phyloP scores from a whole-genome alignment of 2,797 vertebrate species.

The Semotilus atromaculatus region DNA sequence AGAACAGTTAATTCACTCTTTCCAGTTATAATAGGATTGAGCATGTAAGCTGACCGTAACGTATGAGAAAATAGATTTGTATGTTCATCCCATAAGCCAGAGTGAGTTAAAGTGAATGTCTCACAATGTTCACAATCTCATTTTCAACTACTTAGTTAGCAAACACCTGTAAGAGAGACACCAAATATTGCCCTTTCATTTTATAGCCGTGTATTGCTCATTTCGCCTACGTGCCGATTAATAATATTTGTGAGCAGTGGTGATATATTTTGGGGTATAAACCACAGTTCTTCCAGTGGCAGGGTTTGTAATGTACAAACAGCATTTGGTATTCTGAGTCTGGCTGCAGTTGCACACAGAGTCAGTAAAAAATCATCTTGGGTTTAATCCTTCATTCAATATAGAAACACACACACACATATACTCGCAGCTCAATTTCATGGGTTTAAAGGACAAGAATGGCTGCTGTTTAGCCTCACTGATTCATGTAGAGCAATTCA shows the following conservation, averaged over 20 bases:
- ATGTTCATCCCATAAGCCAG: slow-evolving; percentile 22
- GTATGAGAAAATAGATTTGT: slow-evolving; percentile 9
- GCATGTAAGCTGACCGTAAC: neutral
- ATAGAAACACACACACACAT: neutral
- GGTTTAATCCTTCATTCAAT: slow-evolving; percentile 17
- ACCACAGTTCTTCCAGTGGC: neutral
- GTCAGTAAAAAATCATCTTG: slow-evolving; percentile 9
- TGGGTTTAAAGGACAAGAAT: slow-evolving; percentile 33
- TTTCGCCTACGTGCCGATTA: neutral
- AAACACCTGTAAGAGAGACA: neutral
- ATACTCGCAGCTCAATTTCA: slow-evolving; percentile 11
- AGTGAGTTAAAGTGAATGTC: neutral
- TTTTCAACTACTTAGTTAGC: neutral
- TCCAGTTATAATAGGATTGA: slow-evolving; percentile 34
- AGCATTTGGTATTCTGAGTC: neutral
- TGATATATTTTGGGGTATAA: neutral
- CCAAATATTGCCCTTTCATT: neutral
- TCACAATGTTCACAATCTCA: neutral
- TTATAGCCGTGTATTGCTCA: neutral
- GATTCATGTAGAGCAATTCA: slow-evolving; percentile 45
- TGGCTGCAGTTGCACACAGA: slow-evolving; percentile 3
- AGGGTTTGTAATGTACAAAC: neutral
- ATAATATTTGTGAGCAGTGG: neutral
- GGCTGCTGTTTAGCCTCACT: slow-evolving; percentile 20
- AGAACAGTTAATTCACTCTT: slow-evolving; percentile 19